Base-by-base conservation (phyloP, 2,888 invertebrate species). In the Automeris io region DNA sequence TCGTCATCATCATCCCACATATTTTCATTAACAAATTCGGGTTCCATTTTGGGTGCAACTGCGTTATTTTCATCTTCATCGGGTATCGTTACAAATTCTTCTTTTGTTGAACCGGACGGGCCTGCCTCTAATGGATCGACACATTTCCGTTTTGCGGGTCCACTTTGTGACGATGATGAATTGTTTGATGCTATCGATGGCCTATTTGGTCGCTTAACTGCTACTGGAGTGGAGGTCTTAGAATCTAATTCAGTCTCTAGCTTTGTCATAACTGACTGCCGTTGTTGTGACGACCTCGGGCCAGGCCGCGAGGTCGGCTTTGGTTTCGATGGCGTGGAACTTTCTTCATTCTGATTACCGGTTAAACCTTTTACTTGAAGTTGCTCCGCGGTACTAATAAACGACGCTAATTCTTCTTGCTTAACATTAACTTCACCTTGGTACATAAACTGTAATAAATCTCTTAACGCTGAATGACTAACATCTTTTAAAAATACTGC, bases 351-450 rank as follows among this genome's bases (percentile, higher is more conserved):
- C 62, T 88, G 90, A 88, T 90, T 87, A 75, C 91, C 86, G 82
- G 91, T 91, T 70, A 91, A 77, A 78, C 91, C 91, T 86, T 91
- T 91, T 48, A 91, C 91, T 88, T 91, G 91, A 70, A 91, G 85
- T 61, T 91, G 90, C 85, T 91, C 91, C 70, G 91, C 91, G 66
- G 91, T 91, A 82, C 91, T 91, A 70, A 91, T 90, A 83, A 91
- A 91, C 58, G 90, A 89, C 59, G 91, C 90, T 76, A 91, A 88
- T 47, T 91, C 91, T 77, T 91, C 91, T 80, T 91, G 91, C 74
- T 90, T 90, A 61, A 91, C 91, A 87, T 91, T 91, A 61, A 91
- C 91, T 80, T 91, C 91, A 48, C 91, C 91, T 75, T 91, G 90
- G 65, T 91, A 91, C 91, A 91, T 91, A 79, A 91, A 91, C 70